Conservation (phyloP, 2,888 invertebrate genomes). For the Torymus tubicola region DNA sequence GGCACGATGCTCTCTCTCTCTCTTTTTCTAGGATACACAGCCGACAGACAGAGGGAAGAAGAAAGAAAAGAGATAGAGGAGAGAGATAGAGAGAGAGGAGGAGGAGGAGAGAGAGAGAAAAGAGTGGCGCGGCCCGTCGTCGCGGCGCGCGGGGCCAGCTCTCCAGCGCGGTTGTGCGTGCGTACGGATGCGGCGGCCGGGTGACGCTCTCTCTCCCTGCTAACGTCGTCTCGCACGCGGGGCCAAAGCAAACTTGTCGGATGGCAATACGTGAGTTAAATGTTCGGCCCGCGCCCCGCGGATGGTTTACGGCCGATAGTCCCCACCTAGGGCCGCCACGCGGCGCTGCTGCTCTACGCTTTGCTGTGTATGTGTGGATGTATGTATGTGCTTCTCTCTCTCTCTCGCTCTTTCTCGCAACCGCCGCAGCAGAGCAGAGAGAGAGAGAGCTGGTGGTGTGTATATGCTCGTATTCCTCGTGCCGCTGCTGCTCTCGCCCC, state of each 20-base stretch:
- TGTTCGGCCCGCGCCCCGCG: slow-evolving; percentile 74
- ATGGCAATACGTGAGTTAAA: slow-evolving; percentile 77
- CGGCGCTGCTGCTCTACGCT: slow-evolving; percentile 74
- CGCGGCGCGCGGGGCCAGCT: slow-evolving; percentile 23
- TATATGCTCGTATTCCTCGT: slow-evolving; percentile 43
- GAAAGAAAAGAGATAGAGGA: slow-evolving; percentile 24
- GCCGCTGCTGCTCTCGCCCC: slow-evolving; percentile 45
- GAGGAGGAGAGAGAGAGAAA: slow-evolving; percentile 43
- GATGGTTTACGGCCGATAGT: slow-evolving; percentile 80
- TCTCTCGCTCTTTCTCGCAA: slow-evolving; percentile 8
- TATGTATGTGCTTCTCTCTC: no score
- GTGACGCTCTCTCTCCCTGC: slow-evolving; percentile 72
- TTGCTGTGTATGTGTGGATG: background rate
- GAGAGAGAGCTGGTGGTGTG: slow-evolving; percentile 28
- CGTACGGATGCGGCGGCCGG: slow-evolving; percentile 35
- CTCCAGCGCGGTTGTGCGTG: no score
- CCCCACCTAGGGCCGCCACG: slow-evolving; percentile 79
- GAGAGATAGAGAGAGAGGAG: slow-evolving; percentile 26
- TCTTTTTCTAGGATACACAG: background rate
- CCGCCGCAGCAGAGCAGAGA: slow-evolving; percentile 54
- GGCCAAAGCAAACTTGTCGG: slow-evolving; percentile 77
- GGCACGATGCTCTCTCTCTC: background rate
- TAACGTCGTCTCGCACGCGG: slow-evolving; percentile 43
- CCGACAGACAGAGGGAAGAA: slow-evolving; percentile 21
- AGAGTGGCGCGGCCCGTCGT: slow-evolving; percentile 39